phyloP scores from a whole-genome alignment of 2,113 vertebrate genomes.

The Nothoprocta perdicaria region DNA sequence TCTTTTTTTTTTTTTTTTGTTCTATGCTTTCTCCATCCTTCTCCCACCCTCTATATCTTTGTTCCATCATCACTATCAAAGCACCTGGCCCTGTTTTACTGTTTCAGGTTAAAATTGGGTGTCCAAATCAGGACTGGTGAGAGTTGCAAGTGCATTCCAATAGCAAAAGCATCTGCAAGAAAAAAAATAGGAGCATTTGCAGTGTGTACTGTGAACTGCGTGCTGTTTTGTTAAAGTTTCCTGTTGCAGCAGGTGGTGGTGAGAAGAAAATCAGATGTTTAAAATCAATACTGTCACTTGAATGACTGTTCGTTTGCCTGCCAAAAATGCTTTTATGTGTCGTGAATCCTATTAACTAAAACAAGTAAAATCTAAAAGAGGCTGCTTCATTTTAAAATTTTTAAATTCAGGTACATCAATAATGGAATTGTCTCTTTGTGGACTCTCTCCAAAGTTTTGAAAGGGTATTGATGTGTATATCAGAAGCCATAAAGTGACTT shows the following conservation, averaged over 20 bases:
- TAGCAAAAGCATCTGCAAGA: not conserved
- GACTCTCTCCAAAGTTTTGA: conserved; percentile 10
- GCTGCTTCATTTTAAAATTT: conserved; percentile 5
- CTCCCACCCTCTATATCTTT: not conserved
- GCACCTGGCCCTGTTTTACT: not conserved
- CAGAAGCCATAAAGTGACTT: conserved; percentile 24
- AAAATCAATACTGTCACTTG: conserved; percentile 19
- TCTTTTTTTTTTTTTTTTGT: too few relatives aligned
- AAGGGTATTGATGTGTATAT: conserved; percentile 7
- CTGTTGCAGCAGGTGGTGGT: not conserved
- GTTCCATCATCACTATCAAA: not conserved
- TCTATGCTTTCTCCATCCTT: not conserved
- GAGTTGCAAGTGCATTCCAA: accelerated
- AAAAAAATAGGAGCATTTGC: not conserved
- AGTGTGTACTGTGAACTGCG: not conserved
- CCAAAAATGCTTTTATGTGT: conserved; percentile 62
- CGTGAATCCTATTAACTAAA: not conserved
- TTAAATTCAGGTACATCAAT: conserved; percentile 18
- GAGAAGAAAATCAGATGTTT: not conserved
- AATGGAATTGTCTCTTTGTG: not conserved
- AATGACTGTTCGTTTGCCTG: not conserved
- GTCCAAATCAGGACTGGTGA: not conserved
- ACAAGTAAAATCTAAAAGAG: conserved; percentile 27
- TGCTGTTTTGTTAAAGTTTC: not conserved
- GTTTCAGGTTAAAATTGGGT: not conserved